Evolutionary conservation across 2,113 vertebrate genomes (phyloP).

Genomic region (Istiophorus platypterus): DNA sequence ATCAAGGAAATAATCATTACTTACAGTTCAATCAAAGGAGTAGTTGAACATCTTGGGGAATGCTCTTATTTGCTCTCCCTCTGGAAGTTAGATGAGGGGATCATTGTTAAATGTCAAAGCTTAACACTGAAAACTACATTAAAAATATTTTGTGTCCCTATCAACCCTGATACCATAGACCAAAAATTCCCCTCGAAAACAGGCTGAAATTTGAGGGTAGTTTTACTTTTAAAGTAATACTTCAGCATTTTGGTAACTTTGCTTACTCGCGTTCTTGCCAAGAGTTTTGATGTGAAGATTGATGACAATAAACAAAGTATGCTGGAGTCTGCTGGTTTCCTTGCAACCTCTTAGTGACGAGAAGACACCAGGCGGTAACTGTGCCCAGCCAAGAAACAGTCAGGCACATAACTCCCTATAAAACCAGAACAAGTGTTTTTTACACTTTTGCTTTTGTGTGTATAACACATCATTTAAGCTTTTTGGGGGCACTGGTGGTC

Average conservation of each 20-base stretch:
- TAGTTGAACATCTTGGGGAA: neutral
- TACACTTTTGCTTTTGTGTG: neutral
- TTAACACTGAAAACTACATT: constrained; percentile 21
- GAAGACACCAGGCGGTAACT: neutral
- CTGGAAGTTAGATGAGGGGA: constrained; percentile 1
- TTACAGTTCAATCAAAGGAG: neutral
- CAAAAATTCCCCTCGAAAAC: neutral
- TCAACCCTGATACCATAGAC: neutral
- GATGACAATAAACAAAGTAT: neutral
- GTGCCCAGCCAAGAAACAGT: too few species aligned
- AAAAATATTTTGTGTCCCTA: constrained; percentile 18
- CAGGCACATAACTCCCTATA: neutral
- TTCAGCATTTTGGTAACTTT: neutral
- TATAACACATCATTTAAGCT: neutral
- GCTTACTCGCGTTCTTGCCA: neutral
- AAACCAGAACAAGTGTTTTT: too few species aligned
- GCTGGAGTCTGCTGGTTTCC: neutral
- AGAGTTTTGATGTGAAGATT: neutral
- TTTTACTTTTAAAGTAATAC: too few species aligned
- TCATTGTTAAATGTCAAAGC: constrained; percentile 22
- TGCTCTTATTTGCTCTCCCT: neutral
- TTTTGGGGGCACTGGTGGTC: neutral
- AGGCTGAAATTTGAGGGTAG: neutral
- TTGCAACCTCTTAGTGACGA: neutral
- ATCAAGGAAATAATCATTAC: neutral